Base-by-base conservation (phyloP, 2,113 vertebrate genomes). In the Arizona elegans region DNA sequence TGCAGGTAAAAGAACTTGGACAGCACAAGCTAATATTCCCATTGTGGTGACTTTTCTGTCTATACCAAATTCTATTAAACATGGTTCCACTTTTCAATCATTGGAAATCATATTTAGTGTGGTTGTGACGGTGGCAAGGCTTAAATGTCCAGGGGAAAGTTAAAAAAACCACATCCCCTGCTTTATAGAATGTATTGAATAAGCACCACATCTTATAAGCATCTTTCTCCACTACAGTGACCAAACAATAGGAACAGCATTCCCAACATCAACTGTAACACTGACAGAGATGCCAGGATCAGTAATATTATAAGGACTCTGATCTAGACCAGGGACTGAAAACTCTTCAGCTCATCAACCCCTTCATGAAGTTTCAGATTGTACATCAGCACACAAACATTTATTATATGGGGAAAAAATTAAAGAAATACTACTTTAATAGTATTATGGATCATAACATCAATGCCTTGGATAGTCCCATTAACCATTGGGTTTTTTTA, bases 241-340 rank as follows among this genome's bases (percentile, higher is more conserved):
- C 50, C 29, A 87, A 53, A 92, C 53, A n/a, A 58, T 13, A 85
- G 26, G 23, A 43, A 94, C 89, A 88, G 87, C 3, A 38, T 95
- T 88, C 93, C 86, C 54, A 1, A 53, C 24, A n/a, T 56, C 52
- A 92, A 47, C 29, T 65, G 62, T 65, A n/a, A 88, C 15, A 85
- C 94, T 91, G 58, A 94, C 93, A 94, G 88, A 0, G 29, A 92
- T 85, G 94, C 92, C 95, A 95, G 47, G 53, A 88, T 88, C 62
- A 87, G 26, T 53, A 26, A 23, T 54, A 53, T 87, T 50, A 47
- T 50, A 12, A 50, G 85, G 21, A 86, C 81, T 86, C 43, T 47
- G 38, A 47, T 86, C 38, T 86, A 87, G 29, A 65, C 3, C 62
- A 65, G 26, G 26, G 29, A 12, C 62, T 8, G 9, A 29, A 65